These are phyloP conservation scores for Colinus virginianus DNA, from an alignment of 2,113 vertebrate species.

Conservation along the genomic window DNA sequence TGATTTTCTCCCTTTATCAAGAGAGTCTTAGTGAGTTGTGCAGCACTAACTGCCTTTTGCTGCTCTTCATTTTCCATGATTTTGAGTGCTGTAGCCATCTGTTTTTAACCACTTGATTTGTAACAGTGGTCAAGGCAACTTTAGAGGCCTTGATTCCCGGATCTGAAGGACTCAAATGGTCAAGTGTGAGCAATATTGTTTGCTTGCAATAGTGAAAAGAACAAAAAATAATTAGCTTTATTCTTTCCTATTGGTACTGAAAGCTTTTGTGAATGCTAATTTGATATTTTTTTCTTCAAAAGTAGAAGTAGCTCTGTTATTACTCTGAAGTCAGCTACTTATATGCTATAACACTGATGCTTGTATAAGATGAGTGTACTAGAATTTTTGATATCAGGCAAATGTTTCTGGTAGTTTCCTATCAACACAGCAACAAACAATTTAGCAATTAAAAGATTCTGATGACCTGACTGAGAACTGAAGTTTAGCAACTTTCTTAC, in stretches of 20 bases:
- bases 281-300: not conserved
- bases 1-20: not conserved
- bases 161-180: not conserved
- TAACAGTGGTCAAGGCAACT: not conserved
- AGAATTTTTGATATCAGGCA: not conserved
- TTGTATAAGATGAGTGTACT: not conserved
- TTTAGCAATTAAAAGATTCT: not conserved
- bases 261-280: not conserved
- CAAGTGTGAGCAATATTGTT: not conserved
- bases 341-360: not conserved
- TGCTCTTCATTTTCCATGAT: conserved; percentile 16
- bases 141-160: not conserved
- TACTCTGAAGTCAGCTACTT: not conserved
- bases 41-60: not conserved
- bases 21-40: conserved; percentile 21
- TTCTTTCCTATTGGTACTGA: not conserved
- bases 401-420: not conserved
- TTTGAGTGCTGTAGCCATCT: conserved; percentile 29
- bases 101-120: not conserved
- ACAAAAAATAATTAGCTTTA: not conserved
- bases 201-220: not conserved
- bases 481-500: not conserved
- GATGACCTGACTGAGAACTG: not conserved
- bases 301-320: not conserved
- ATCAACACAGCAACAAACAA: not conserved